Evolutionary conservation across 2,113 vertebrate species (phyloP), one percentile per base, ranked within the genome.

Genomic region (Proterorhinus semilunaris): DNA sequence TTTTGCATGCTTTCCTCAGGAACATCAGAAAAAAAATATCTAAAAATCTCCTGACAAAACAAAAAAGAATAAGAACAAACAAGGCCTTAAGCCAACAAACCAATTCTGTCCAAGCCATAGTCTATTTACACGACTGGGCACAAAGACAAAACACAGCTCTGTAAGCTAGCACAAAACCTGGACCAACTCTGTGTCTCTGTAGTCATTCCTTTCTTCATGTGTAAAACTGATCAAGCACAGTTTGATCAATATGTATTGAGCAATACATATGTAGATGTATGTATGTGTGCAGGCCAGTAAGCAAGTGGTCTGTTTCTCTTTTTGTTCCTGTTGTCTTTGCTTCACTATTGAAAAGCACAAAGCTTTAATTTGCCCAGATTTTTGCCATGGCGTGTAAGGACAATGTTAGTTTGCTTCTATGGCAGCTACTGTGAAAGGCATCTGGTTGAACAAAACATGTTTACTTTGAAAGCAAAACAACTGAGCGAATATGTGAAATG

Each of bases 351-450:
- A 83, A 86, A 92, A 92, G 90, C 89, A 91, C 87, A 91, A 90
- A 82, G 88, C 86, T 84, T 92, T 90, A 82, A 83, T 81, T 88
- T 86, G 72, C 82, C 80, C 88, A 87, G 84, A 90, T 69, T 81
- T 86, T 86, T 76, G 87, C 89, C 87, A 85, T 77, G 84, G 88
- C 77, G 74, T 84, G 87, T 89, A 84, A 80, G 82, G 86, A 90
- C 86, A 87, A 84, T 84, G 88, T 84, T 84, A 85, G 90, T 91
- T 90, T 90, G 87, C 80, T 88, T 91, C 89, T 88, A 79, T 80
- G 92, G 93, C 93, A 93, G 92, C 92, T 93, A 91, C 85, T 72
- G 86, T 76, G 87, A 90, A 85, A 90, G 84, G 89, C 78, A 87
- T 87, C 87, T 79, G 90, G 84, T 87, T 62, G 75, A 83, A 74